Evolutionary conservation across 1,140 invertebrate species (phyloP), one percentile per base, ranked within the genome.

Genomic region (Ips nitidus): DNA sequence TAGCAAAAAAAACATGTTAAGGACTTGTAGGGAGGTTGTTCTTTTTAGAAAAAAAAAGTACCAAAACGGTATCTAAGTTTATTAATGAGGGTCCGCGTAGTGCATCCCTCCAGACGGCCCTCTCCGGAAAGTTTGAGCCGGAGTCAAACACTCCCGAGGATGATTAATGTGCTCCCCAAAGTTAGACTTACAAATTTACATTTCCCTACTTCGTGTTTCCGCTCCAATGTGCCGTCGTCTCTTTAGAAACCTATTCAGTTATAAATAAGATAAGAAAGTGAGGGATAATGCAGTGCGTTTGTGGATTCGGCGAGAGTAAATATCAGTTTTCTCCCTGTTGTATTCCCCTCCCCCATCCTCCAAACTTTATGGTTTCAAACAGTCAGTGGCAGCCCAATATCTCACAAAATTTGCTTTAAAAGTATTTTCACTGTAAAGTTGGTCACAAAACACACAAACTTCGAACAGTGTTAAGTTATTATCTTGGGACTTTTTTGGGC

Each of bases 211-310:
- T 53, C 56, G 65, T 67, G 55, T 67, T 67, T 59, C 55, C 55
- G 65, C 65, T 59, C 59, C 36, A 60, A 67, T 67, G 65, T 67
- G 65, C 66, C 66, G 22, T 43, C 52, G 52, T 62, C 52, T 62
- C 66, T 61, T 69, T 69, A 69, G 66, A 69, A 69, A 69, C 38
- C 58, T 62, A 69, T 62, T 69, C 66, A 55, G 58, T 69, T 69
- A 69, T 69, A 69, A 69, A 69, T 69, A 69, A 69, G 66, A 69
- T 69, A 69, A 69, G 66, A 69, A 62, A 60, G 52, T 61, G 52
- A 62, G 47, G 58, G 66, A 69, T 69, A 69, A 69, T 69, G 66
- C 66, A 69, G 5, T 62, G 50, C 50, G 47, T 22, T 52, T 52
- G 57, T 60, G 39, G 41, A 69, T 61, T 45, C 59, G 55, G 58